Evolutionary conservation across 2,113 vertebrate genomes (phyloP).

Genomic region (Gobio gobio): DNA sequence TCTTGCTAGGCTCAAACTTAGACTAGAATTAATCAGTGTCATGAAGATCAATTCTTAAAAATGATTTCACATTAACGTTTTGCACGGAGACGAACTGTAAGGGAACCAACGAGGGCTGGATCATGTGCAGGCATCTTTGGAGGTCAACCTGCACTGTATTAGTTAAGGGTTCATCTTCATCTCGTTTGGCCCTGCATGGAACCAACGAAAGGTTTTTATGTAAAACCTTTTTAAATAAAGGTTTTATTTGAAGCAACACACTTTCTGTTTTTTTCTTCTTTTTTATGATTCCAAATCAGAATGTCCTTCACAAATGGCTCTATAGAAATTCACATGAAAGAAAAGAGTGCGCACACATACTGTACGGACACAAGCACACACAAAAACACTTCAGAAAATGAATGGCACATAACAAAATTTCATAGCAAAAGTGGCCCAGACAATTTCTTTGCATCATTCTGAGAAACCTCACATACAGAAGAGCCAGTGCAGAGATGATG

Average conservation of each 20-base stretch:
- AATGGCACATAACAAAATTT: constrained; percentile 40
- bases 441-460: constrained; percentile 1
- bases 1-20: neutral
- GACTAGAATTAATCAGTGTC: neutral
- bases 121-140: neutral
- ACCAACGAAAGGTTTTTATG: neutral
- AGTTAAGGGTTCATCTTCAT: neutral
- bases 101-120: neutral
- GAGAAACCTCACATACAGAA: neutral
- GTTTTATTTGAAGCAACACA: neutral
- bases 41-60: neutral
- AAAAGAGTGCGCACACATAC: neutral
- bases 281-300: neutral
- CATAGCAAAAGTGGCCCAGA: constrained; percentile 8
- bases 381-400: constrained; percentile 24
- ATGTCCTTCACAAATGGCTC: neutral
- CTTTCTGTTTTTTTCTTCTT: neutral
- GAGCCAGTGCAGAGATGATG: neutral
- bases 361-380: neutral
- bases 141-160: neutral
- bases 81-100: neutral
- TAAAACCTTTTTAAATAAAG: neutral
- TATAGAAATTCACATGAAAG: constrained; percentile 17
- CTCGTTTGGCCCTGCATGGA: neutral
- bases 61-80: neutral